Evolutionary conservation across 2,888 invertebrate species (phyloP), one percentile per base, ranked within the genome.

Genomic region (Synanthedon vespiformis): DNA sequence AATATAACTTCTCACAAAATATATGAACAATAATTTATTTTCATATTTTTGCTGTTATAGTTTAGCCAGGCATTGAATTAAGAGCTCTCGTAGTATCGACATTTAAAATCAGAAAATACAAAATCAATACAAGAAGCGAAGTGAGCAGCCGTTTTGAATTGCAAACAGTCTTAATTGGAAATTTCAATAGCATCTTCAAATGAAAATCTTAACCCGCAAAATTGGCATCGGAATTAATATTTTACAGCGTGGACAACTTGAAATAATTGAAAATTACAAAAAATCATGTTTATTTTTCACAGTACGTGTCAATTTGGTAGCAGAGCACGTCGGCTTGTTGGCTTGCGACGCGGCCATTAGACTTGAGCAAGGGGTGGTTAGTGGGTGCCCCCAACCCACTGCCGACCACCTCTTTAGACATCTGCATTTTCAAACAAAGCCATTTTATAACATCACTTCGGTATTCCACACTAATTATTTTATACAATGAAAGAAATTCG

Each of bases 311-410:
- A 77, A 78, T 80, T 79, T 71, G 72, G 68, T 77, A 63, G 69
- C 78, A 57, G 68, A 67, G 75, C 79, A 79, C 80, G 80, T 66
- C 70, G 70, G 67, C 68, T 74, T 80, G 78, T 80, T 80, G 78
- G 79, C 79, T 79, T 70, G 75, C 74, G 75, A 77, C 76, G 72
- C 68, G 67, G 65, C 72, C 74, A 76, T 77, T 78, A 72, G 72
- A 44, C 44, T 44, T 44, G 44, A 44, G 44, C 44, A 44, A 41
- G 44, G 44, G 44, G 44, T 44, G 44, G 13, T n/a, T 34, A 6
- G 10, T 34, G 34, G 34, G 34, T 34, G 34, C 34, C 34, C 27
- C 8, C 44, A 44, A 5, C 3, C 44, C 44, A 6, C 44, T 14
- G n/a, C 13, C 44, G 6, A 13, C 44, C 44, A 4, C 44, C 44